Evolutionary conservation across 1,140 invertebrate genomes (phyloP), one percentile per base, ranked within the genome.

Genomic region (Ladona fulva): DNA sequence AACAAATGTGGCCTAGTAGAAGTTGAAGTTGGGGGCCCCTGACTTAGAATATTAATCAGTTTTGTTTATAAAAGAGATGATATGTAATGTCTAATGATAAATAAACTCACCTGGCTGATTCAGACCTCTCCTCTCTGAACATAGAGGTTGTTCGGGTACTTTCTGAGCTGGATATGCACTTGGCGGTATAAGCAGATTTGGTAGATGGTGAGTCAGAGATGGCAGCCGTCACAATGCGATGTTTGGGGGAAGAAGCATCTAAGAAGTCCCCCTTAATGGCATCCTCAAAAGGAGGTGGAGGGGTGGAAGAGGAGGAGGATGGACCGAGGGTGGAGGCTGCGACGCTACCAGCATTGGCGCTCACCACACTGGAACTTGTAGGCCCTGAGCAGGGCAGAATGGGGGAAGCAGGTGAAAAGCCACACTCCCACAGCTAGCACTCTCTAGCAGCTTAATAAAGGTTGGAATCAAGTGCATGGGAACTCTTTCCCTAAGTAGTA

Each of bases 211-310:
- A 83, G 81, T 25, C 82, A 83, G 59, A 82, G 81, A 78, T 79
- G 76, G 73, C 85, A 83, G 83, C 83, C 83, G 80, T 85, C 85
- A 79, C 84, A 86, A 78, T 85, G 84, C 82, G 86, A 76, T 76
- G 85, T 86, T 81, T 85, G 83, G 79, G 86, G 85, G 81, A 85
- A 29, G 77, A 77, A 3, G 42, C 74, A 29, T 77, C 79, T 75
- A 80, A 25, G 19, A 80, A 74, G 37, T 80, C 79, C 29, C 78
- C 76, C 42, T 77, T 29, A 10, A 80, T 22, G 75, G 89, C 85
- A 84, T 95, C 94, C 82, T 94, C 92, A 86, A 95, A 95, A 79
- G 93, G 91, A 80, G 94, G 94, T 81, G 94, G 94, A 81, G 94
- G 94, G 76, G 94, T 96, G 81, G 93, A 94, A 85, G 93, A 94